Base-by-base conservation (phyloP, 2,888 invertebrate genomes). In the Drosophila vallismaia region DNA sequence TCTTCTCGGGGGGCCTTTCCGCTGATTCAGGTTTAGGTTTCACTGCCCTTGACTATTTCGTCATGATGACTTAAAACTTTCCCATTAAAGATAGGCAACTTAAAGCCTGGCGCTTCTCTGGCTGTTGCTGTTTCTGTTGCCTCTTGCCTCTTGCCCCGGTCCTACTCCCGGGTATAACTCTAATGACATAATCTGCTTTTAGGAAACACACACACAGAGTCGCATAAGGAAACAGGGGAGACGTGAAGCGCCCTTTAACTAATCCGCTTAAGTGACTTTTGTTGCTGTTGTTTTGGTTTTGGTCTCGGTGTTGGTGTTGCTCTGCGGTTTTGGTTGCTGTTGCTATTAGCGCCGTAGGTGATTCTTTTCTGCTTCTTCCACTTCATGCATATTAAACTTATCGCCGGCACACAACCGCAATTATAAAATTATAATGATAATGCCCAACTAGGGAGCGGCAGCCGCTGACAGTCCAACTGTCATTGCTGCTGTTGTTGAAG, bases 391-490 rank as follows among this genome's bases (percentile, higher is more conserved):
- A 83, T 86, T 86, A 83, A 84, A 86, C 76, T 84, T 88, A 84
- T 86, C 88, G 84, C 80, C 51, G 70, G 77, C 74, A 85, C 75
- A 62, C 77, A 78, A 83, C 80, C 86, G 88, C 86, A 88, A 85
- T 85, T 85, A 85, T 88, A 88, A 85, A 85, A 85, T 88, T 84
- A 86, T 88, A 84, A 84, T 88, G 86, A 80, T 86, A 85, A 88
- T 83, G 78, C 74, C 78, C 83, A 60, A 71, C 84, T 75, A 71
- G 79, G 88, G 84, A 88, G 88, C 74, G 75, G 77, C 87, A 86
- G 76, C 85, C 78, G 87, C 77, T 80, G 89, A 89, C 81, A 86
- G 85, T 84, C 73, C 76, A 76, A 79, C 79, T 85, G 88, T 81
- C 88, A 87, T 76, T 88, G 79, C 71, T 59, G 29, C 26, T 24